Evolutionary conservation across 1,140 invertebrate species (phyloP), one percentile per base, ranked within the genome.

Genomic region (Drosophila mojavensis): DNA sequence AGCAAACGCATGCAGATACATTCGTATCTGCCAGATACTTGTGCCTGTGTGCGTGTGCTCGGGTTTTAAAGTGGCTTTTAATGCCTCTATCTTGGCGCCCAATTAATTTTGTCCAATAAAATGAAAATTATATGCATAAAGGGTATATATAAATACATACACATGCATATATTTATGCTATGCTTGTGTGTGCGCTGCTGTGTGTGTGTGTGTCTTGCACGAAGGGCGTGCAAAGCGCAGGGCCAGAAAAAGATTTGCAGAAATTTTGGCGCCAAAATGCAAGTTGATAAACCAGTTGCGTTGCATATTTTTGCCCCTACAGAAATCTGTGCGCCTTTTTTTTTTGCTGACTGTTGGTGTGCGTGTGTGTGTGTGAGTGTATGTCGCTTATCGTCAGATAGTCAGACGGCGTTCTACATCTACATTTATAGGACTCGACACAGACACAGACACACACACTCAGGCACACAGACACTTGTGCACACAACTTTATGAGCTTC

Each of bases 231-330:
- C 66, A 88, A 88, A 72, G 84, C 81, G 70, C 78, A 79, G 78
- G 73, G 82, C 62, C 71, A 64, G 70, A 68, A 75, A 83, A 68
- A 89, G 84, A 89, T 89, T 89, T 89, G 84, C 84, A 89, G 84
- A 89, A 89, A 89, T 89, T 89, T 89, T 89, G 84, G 84, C 84
- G 84, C 84, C 84, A 89, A 89, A 89, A 89, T 89, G 84, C 84
- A 89, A 89, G 84, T 89, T 89, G 84, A 89, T 89, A 89, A 89
- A 89, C 84, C 84, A 89, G 84, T 89, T 89, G 84, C 80, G 83
- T 88, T 89, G 85, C 84, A 89, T 90, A 84, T 79, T 83, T 69
- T 84, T 71, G 64, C 70, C 64, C 43, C 71, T 54, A 13, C 28
- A 63, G 83, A 82, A 88, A 81, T 60, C 69, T 70, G 75, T 81